These are phyloP conservation scores for Tetrapedia diversipes DNA, from an alignment of 2,888 invertebrate genomes.

Conservation along the genomic window DNA sequence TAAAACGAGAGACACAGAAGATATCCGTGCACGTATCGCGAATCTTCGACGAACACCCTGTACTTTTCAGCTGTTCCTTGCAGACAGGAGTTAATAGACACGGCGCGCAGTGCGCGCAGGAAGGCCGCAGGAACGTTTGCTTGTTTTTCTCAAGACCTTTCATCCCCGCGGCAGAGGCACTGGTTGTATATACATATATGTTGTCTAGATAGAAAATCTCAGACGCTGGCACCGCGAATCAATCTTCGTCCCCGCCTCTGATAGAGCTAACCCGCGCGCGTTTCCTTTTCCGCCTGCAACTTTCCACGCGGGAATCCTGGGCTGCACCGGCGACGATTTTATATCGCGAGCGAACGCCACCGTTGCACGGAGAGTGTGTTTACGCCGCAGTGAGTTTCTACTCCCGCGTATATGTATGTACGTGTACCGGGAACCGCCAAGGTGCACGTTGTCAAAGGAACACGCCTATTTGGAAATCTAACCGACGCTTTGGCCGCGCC, in stretches of 20 bases:
- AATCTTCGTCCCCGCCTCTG: constrained; percentile 58
- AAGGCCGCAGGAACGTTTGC: constrained; percentile 18
- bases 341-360: constrained; percentile 6
- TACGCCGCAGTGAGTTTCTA: constrained; percentile 43
- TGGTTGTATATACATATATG: too few species aligned
- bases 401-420: too few species aligned
- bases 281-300: constrained; percentile 39
- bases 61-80: constrained; percentile 16
- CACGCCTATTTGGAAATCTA: constrained; percentile 59
- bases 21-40: too few species aligned
- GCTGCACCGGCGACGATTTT: constrained; percentile 37
- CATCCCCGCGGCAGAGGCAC: constrained; percentile 41
- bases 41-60: background rate
- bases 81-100: constrained; percentile 60
- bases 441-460: constrained; percentile 69
- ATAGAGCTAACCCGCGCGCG: constrained; percentile 38
- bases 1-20: too few species aligned
- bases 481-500: constrained; percentile 66
- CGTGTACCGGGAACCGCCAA: constrained; percentile 17
- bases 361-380: constrained; percentile 26
- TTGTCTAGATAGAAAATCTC: constrained; percentile 60
- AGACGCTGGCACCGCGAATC: constrained; percentile 52
- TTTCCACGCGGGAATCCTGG: constrained; percentile 11
- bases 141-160: constrained; percentile 46
- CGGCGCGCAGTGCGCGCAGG: background rate